phyloP scores from a whole-genome alignment of 1,140 invertebrate genomes.

The Apis cerana region DNA sequence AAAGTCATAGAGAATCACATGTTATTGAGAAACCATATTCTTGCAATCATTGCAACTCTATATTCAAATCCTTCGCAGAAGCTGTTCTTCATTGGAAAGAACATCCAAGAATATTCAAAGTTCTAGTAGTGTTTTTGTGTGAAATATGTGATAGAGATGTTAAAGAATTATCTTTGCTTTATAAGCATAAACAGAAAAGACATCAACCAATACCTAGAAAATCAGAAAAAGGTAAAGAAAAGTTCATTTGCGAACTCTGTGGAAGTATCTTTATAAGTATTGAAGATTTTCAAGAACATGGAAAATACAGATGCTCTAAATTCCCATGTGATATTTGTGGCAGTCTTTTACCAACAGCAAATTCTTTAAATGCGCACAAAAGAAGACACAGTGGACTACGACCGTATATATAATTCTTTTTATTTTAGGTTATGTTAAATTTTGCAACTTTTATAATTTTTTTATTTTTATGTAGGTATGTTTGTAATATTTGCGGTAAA shows the following conservation, averaged over 20 bases:
- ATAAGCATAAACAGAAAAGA: slow-evolving; percentile 77
- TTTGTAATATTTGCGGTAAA: slow-evolving; percentile 83
- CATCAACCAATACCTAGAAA: slow-evolving; percentile 64
- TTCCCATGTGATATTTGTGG: slow-evolving; percentile 68
- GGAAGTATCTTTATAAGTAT: slow-evolving; percentile 72
- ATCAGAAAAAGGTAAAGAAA: slow-evolving; percentile 65
- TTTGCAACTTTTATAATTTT: background rate
- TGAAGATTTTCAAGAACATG: slow-evolving; percentile 78
- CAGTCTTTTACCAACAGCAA: slow-evolving; percentile 71
- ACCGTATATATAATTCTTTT: slow-evolving; percentile 74
- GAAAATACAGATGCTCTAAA: slow-evolving; percentile 67
- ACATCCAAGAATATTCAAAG: slow-evolving; percentile 72
- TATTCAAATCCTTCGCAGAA: slow-evolving; percentile 79
- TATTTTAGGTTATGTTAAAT: background rate
- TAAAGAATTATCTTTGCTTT: slow-evolving; percentile 65
- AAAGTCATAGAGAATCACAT: slow-evolving; percentile 80
- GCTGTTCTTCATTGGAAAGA: slow-evolving; percentile 82
- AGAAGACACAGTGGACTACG: slow-evolving; percentile 79
- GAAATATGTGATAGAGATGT: slow-evolving; percentile 67
- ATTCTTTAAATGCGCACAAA: slow-evolving; percentile 75
- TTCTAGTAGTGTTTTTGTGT: slow-evolving; percentile 62
- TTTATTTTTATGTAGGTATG: slow-evolving; percentile 21
- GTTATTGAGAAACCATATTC: slow-evolving; percentile 81
- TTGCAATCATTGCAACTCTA: slow-evolving; percentile 81
- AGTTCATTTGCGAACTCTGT: slow-evolving; percentile 80